These are phyloP conservation scores for Mormyrus hasselquistii DNA, from an alignment of 2,797 vertebrate species.

Conservation along the genomic window DNA sequence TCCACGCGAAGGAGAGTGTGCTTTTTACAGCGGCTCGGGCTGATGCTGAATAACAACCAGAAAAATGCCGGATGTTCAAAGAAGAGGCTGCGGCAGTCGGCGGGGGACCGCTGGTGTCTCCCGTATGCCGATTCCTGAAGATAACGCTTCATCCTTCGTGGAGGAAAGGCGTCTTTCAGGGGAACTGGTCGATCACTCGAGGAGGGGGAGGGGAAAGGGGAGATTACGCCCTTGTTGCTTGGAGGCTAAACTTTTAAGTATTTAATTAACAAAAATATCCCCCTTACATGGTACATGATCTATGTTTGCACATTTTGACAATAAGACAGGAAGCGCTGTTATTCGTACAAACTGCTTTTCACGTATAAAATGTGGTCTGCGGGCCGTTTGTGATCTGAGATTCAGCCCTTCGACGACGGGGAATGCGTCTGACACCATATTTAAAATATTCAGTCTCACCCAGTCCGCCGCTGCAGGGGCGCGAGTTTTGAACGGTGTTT, in stretches of 20 bases:
- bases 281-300: neutral
- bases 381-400: neutral
- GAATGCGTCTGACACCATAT: conserved; percentile 8
- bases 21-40: neutral
- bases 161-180: conserved; percentile 32
- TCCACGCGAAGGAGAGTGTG: conserved; percentile 34
- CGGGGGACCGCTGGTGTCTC: neutral
- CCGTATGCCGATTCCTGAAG: conserved; percentile 19
- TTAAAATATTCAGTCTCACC: conserved; percentile 26
- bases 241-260: conserved; percentile 13
- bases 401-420: neutral
- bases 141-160: conserved; percentile 22
- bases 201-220: conserved; percentile 37
- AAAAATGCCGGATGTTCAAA: conserved; percentile 12
- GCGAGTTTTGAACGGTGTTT: conserved; percentile 60
- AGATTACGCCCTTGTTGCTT: conserved; percentile 27
- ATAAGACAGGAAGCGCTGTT: neutral
- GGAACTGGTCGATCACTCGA: conserved; percentile 33
- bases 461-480: conserved; percentile 46
- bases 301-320: neutral
- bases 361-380: neutral
- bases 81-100: neutral
- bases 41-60: neutral
- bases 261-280: neutral
- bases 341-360: neutral